A percentile compares a stretch with the other conserved stretches of the same genome.
Evolutionary conservation across 2,888 invertebrate genomes (phyloP).

Genomic region (Eupeodes latifasciatus): DNA sequence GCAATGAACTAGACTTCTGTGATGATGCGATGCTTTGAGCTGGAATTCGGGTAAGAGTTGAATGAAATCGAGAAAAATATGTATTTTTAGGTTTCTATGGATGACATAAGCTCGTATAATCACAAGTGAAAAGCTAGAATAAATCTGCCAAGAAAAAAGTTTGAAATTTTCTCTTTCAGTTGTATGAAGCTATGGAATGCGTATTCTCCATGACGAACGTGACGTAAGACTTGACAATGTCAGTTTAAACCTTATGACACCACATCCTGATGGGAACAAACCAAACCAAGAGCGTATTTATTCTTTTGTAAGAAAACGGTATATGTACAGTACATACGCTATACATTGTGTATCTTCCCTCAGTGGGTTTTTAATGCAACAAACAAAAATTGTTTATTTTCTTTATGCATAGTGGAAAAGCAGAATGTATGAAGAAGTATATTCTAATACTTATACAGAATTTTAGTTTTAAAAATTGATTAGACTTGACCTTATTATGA

Average conservation of each 20-base stretch:
- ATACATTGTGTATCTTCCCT: not conserved
- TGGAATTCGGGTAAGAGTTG: not conserved
- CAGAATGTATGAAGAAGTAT: too few relatives aligned
- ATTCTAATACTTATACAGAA: too few relatives aligned
- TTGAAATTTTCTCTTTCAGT: constrained; percentile 9
- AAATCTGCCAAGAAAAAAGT: constrained; percentile 15
- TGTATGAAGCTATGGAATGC: not conserved
- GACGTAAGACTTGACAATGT: constrained; percentile 51
- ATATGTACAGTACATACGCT: not conserved
- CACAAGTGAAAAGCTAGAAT: constrained; percentile 10
- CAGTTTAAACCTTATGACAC: constrained; percentile 40
- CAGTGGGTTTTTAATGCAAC: not conserved
- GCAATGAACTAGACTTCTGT: not conserved
- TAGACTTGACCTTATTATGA: too few relatives aligned
- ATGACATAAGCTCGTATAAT: not conserved
- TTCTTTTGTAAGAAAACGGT: constrained; percentile 10
- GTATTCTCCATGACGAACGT: constrained; percentile 6
- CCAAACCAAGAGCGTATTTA: not conserved
- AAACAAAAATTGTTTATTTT: not conserved
- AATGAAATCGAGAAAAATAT: constrained; percentile 1
- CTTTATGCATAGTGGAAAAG: too few relatives aligned
- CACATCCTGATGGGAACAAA: constrained; percentile 5
- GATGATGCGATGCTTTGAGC: not conserved
- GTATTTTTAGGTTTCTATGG: not conserved
- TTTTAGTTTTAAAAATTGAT: too few relatives aligned